Percentiles rank a stretch among this genome's conserved stretches.
Conservation (phyloP, 2,113 vertebrate species). For the Tachysurus fulvidraco region DNA sequence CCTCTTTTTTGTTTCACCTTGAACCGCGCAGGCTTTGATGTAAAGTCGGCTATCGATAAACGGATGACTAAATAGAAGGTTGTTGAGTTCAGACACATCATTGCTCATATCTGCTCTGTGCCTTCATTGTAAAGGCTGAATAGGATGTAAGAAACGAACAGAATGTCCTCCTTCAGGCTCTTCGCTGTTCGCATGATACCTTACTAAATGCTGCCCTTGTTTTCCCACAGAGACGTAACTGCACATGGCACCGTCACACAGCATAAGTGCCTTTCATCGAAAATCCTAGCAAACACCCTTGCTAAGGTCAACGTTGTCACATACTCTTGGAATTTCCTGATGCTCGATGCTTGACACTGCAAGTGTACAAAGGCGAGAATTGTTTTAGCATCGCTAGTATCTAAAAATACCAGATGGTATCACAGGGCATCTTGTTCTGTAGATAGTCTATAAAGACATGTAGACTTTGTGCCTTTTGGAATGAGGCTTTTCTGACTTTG, state of each 20-base stretch:
- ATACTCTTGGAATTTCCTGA: slow-evolving; percentile 34
- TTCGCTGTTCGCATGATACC: slow-evolving; percentile 56
- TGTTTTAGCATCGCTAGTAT: slow-evolving; percentile 24
- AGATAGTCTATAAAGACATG: slow-evolving; percentile 45
- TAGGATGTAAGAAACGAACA: background rate
- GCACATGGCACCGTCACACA: slow-evolving; percentile 56
- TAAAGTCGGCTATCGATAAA: background rate
- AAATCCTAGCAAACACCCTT: slow-evolving; percentile 40
- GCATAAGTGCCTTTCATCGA: slow-evolving; percentile 49
- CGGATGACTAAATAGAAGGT: background rate
- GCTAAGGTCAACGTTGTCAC: slow-evolving; percentile 62
- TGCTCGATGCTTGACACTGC: slow-evolving; percentile 19
- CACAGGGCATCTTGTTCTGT: slow-evolving; percentile 12
- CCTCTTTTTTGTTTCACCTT: background rate
- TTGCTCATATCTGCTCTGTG: background rate
- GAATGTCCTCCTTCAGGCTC: slow-evolving; percentile 24
- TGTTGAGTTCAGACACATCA: background rate
- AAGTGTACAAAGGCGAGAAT: slow-evolving; percentile 29
- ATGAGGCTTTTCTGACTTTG: slow-evolving; percentile 56
- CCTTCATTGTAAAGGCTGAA: background rate
- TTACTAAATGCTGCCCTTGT: slow-evolving; percentile 54
- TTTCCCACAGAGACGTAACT: slow-evolving; percentile 45
- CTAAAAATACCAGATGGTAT: slow-evolving; percentile 38
- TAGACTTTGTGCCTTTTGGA: slow-evolving; percentile 51
- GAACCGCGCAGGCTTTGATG: background rate